Evolutionary conservation across 2,113 vertebrate species (phyloP).

Genomic region (Noctilio leporinus): DNA sequence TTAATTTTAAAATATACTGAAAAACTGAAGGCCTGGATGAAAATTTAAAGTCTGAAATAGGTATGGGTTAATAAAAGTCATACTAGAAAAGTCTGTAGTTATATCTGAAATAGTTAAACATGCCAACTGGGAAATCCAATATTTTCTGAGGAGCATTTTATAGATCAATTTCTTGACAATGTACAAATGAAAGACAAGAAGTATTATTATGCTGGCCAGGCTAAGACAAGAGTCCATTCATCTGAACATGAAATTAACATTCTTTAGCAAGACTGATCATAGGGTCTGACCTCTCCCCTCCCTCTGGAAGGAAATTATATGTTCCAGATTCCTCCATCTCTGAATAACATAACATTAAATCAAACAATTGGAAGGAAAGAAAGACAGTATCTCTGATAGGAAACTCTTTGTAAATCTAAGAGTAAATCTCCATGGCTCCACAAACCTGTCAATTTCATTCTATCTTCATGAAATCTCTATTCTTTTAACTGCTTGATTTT

Average conservation of each 20-base stretch:
- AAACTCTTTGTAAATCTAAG: background rate
- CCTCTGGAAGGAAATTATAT: slow-evolving; percentile 13
- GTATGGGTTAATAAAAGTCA: background rate
- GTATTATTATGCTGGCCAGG: background rate
- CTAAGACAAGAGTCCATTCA: background rate
- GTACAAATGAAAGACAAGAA: background rate
- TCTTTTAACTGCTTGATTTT: slow-evolving; percentile 8
- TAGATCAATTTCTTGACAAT: background rate
- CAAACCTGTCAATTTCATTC: background rate
- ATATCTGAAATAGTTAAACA: background rate
- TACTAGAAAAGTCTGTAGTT: background rate
- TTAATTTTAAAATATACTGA: background rate
- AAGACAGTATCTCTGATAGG: background rate
- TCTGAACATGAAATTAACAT: slow-evolving; percentile 27
- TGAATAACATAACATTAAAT: background rate
- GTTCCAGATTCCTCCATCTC: background rate
- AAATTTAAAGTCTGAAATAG: background rate
- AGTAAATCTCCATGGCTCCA: background rate
- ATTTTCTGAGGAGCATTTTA: slow-evolving; percentile 5
- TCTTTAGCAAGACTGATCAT: background rate
- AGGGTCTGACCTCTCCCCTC: background rate
- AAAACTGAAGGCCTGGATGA: background rate
- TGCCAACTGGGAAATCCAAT: background rate
- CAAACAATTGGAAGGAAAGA: background rate
- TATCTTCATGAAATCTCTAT: slow-evolving; percentile 10